Conservation (phyloP, 2,888 invertebrate species). For the Hemistola chrysoprasaria region DNA sequence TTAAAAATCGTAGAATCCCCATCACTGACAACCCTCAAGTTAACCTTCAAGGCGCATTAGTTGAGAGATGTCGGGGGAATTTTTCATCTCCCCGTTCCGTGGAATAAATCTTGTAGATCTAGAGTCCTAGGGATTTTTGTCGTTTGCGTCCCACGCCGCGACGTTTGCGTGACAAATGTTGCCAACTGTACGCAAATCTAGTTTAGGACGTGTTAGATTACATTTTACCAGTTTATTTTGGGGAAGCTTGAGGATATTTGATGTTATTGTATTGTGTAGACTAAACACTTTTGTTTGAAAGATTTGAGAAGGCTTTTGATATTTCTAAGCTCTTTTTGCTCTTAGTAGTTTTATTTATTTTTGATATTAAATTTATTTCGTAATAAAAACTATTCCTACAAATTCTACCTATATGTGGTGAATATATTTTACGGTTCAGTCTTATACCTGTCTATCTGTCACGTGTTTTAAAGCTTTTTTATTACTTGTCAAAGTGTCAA, state of each 20-base stretch:
- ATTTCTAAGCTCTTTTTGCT: too few relatives aligned
- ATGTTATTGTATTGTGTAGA: too few relatives aligned
- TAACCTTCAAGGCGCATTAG: constrained; percentile 48
- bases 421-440: too few relatives aligned
- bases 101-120: constrained; percentile 64
- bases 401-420: too few relatives aligned
- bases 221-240: constrained; percentile 8
- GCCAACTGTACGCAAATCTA: constrained; percentile 21
- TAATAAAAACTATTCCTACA: too few relatives aligned
- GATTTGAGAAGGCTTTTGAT: too few relatives aligned
- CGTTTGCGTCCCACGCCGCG: constrained; percentile 9
- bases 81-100: constrained; percentile 50
- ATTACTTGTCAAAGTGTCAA: too few relatives aligned
- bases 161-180: constrained; percentile 31
- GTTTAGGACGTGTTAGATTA: constrained; percentile 20
- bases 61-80: constrained; percentile 44
- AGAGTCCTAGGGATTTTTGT: constrained; percentile 39
- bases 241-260: background rate
- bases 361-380: too few relatives aligned
- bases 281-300: too few relatives aligned
- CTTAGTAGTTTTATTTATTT: too few relatives aligned
- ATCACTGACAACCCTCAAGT: constrained; percentile 28
- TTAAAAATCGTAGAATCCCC: background rate
- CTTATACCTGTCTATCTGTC: too few relatives aligned
- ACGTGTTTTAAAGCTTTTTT: too few relatives aligned